phyloP scores from a whole-genome alignment of 2,797 vertebrate genomes.

The Ctenopoma multispine region DNA sequence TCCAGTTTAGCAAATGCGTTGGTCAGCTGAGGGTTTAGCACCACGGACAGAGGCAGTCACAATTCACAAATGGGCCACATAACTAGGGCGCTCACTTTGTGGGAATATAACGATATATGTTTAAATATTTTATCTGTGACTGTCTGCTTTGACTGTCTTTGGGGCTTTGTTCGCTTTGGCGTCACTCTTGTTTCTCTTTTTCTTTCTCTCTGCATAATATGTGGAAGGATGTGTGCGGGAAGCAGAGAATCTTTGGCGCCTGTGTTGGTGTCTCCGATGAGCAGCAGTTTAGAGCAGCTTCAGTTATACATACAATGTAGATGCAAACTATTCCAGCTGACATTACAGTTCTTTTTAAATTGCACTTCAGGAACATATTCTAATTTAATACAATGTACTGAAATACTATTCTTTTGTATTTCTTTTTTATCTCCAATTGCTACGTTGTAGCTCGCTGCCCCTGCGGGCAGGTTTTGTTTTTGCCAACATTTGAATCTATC shows the following conservation, averaged over 20 bases:
- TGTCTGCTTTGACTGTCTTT: conserved; percentile 20
- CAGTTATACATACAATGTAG: conserved; percentile 15
- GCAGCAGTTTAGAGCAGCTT: conserved; percentile 3
- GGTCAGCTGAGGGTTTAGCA: conserved; percentile 19
- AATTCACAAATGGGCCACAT: conserved; percentile 40
- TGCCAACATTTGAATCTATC: neutral
- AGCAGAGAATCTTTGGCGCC: neutral
- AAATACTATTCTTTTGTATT: neutral
- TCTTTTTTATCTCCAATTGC: conserved; percentile 1
- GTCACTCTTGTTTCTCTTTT: conserved; percentile 10
- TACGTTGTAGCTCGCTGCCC: neutral
- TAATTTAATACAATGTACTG: neutral
- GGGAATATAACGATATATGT: conserved; percentile 5
- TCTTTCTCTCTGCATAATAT: neutral
- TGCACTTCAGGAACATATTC: conserved; percentile 27
- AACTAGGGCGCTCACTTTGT: conserved; percentile 34
- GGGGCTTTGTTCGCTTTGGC: conserved; percentile 15
- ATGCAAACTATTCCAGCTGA: conserved; percentile 3
- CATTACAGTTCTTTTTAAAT: conserved; percentile 8
- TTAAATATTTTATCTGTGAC: conserved; percentile 59
- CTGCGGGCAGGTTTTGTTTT: neutral
- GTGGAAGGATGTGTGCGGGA: neutral
- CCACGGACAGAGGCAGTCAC: conserved; percentile 48
- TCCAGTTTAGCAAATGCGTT: neutral
- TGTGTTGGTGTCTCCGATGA: conserved; percentile 1